Percentiles rank a stretch among this genome's conserved stretches.
Evolutionary conservation across 2,797 vertebrate species (phyloP).

Genomic region (Rhinella marina): DNA sequence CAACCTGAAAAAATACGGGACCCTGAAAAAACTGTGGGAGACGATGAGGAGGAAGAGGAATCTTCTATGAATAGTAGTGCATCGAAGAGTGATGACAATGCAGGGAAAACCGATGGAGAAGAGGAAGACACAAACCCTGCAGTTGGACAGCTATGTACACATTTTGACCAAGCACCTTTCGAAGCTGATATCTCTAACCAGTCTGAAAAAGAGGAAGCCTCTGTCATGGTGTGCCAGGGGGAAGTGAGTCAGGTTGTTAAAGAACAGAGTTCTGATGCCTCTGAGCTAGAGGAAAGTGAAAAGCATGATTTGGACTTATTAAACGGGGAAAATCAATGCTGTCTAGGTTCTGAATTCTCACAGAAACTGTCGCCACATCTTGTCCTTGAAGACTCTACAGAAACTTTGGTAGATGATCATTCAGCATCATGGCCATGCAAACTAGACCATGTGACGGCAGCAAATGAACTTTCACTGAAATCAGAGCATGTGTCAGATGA

Average conservation of each 20-base stretch:
- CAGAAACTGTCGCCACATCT: conserved; percentile 67
- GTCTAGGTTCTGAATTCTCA: conserved; percentile 63
- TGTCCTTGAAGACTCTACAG: conserved; percentile 85
- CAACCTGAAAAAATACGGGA: conserved; percentile 61
- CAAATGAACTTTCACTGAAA: conserved; percentile 63
- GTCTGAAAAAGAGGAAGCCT: neutral
- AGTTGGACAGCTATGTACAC: conserved; percentile 55
- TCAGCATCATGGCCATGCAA: conserved; percentile 63
- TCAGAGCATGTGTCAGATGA: conserved; percentile 59
- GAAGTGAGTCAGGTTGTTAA: neutral
- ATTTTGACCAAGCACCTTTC: neutral
- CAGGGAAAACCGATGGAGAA: conserved; percentile 10
- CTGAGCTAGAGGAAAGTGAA: conserved; percentile 57
- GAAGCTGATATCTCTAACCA: neutral
- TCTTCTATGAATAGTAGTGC: neutral
- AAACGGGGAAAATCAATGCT: conserved; percentile 62
- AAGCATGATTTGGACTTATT: conserved; percentile 58
- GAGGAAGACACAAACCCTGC: neutral
- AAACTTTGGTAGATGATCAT: conserved; percentile 83
- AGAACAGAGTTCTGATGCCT: conserved; percentile 57
- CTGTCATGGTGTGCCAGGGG: neutral
- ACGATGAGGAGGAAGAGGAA: neutral
- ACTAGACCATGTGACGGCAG: conserved; percentile 61
- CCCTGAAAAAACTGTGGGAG: neutral
- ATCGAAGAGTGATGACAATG: neutral